Evolutionary conservation across 1,140 invertebrate genomes (phyloP), one percentile per base, ranked within the genome.

Genomic region (Drosophila ananassae): DNA sequence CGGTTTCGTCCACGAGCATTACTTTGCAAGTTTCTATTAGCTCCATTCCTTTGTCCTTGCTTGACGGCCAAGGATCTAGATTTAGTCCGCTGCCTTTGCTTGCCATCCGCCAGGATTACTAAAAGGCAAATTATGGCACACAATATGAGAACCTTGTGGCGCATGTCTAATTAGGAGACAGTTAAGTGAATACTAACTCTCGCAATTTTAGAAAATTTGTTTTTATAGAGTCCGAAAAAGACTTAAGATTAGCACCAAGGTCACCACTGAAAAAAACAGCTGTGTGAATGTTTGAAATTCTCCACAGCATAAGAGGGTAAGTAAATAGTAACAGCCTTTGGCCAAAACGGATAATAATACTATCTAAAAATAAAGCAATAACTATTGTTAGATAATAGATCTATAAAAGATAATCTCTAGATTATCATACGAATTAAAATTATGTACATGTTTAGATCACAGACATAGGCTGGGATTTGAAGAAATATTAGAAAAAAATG

Each of bases 61-160:
- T 21, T 44, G 13, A n/a, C 39, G 1, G 64, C 64, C 30, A 53
- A 2, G 3, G 68, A 52, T 24, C 54, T 59, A 4, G 50, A 28
- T 13, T 17, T 47, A 1, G 39, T 46, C 7, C 28, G 41, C 13
- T 21, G 54, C 37, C 57, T 62, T 5, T 62, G 41, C 41, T 51
- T 73, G 17, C 68, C 51, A 12, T 73, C 71, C 4, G 60, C 30
- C 58, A 73, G 30, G 3, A 73, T 21, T 2, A 62, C 71, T 0
- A 73, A 17, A 4, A 73, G 71, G 13, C 71, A 73, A 13, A 73
- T 47, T 3, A 73, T 2, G 0, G n/a, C 56, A 48, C 71, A 73
- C 12, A 73, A 22, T 6, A 73, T 13, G 1, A 73, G 13, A 12
- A 73, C 25, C n/a, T 37, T 73, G 34, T 13, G 22, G 10, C 71